Evolutionary conservation across 2,113 vertebrate species (phyloP).

Genomic region (Actenoides lindsayi): DNA sequence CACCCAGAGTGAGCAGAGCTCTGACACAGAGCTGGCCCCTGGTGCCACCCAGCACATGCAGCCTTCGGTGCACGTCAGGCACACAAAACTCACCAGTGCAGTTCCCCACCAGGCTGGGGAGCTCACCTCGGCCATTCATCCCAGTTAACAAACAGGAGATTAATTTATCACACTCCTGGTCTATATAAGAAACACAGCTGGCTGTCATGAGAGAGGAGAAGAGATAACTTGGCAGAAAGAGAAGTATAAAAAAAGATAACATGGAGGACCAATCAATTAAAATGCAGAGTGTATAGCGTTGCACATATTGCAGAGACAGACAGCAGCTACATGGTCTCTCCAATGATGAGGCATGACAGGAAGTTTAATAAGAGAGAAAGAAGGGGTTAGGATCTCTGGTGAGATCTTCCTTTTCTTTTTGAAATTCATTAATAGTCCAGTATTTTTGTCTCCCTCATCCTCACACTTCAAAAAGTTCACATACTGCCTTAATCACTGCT

Average conservation of each 20-base stretch:
- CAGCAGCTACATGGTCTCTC: not conserved
- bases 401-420: not conserved
- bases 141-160: not conserved
- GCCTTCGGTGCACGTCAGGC: not conserved
- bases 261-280: not conserved
- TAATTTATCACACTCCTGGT: not conserved
- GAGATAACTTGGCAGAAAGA: not conserved
- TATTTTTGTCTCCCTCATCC: not conserved
- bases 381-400: not conserved
- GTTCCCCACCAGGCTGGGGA: not conserved
- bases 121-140: not conserved
- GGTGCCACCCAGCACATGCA: not conserved
- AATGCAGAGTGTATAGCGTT: not conserved
- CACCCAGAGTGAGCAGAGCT: rapidly evolving
- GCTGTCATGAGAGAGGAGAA: not conserved
- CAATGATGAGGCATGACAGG: not conserved
- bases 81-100: not conserved
- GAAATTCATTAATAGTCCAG: not conserved
- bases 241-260: not conserved
- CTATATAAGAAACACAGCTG: not conserved
- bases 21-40: not conserved
- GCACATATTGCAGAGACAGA: not conserved
- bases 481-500: not conserved
- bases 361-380: constrained; percentile 9
- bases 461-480: not conserved